A percentile compares a stretch with the other conserved stretches of the same genome.
phyloP scores from a whole-genome alignment of 2,113 vertebrate species.

The Chunga burmeisteri region DNA sequence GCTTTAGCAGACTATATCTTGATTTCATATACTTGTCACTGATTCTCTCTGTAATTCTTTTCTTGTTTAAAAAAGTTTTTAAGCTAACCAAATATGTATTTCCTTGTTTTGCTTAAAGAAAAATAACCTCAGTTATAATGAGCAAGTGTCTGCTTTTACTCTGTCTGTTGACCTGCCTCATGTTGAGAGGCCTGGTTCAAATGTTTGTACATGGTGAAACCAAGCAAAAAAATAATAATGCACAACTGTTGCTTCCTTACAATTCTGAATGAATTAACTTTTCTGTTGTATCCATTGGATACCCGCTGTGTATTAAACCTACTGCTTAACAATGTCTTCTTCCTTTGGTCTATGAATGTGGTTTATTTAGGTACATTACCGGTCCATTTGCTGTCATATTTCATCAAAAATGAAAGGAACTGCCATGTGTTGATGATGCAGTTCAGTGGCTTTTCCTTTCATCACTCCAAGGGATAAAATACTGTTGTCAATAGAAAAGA shows the following conservation, averaged over 20 bases:
- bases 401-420: constrained; percentile 47
- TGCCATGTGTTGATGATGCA: constrained; percentile 2
- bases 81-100: constrained; percentile 6
- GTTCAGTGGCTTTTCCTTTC: constrained; percentile 31
- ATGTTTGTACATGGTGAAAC: constrained; percentile 29
- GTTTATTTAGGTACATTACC: constrained; percentile 18
- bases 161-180: constrained; percentile 9
- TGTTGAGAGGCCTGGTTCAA: background rate
- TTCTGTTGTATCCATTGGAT: constrained; percentile 60
- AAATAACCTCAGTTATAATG: background rate
- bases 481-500: background rate
- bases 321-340: constrained; percentile 25
- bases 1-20: background rate
- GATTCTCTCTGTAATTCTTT: constrained; percentile 7
- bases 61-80: background rate
- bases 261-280: constrained; percentile 61
- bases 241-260: constrained; percentile 49
- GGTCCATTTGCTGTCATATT: constrained; percentile 23
- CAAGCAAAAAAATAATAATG: constrained; percentile 34
- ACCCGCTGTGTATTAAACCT: constrained; percentile 48
- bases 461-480: background rate
- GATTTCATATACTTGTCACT: background rate
- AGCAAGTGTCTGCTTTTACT: constrained; percentile 10
- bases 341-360: constrained; percentile 16
- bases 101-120: constrained; percentile 32